Conservation (phyloP, 2,797 vertebrate genomes). For the Parambassis ranga region DNA sequence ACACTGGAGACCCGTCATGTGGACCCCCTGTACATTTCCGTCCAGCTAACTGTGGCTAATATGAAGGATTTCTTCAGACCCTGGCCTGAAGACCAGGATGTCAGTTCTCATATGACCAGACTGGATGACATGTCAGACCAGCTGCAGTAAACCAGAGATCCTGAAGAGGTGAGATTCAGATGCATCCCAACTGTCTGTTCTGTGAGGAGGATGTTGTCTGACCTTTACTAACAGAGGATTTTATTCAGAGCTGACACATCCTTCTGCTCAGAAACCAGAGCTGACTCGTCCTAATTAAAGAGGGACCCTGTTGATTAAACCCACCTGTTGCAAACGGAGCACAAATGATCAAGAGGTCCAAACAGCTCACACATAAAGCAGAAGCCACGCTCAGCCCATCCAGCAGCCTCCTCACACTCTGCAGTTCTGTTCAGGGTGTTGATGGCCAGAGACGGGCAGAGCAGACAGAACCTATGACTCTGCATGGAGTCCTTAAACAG, state of each 20-base stretch:
- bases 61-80: background rate
- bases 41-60: background rate
- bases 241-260: slow-evolving; percentile 18
- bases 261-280: slow-evolving; percentile 31
- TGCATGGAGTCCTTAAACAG: too few species aligned
- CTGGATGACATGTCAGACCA: slow-evolving; percentile 39
- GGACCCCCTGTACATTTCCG: background rate
- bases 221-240: background rate
- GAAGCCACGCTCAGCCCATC: background rate
- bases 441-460: too few species aligned
- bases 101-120: slow-evolving; percentile 25
- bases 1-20: background rate
- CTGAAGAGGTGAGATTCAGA: background rate
- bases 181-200: background rate
- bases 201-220: background rate
- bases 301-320: slow-evolving; percentile 23
- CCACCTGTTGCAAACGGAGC: slow-evolving; percentile 31
- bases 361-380: too few species aligned
- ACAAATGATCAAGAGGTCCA: too few species aligned
- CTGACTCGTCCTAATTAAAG: slow-evolving; percentile 12
- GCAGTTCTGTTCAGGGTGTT: background rate
- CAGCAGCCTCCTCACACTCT: background rate
- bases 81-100: background rate
- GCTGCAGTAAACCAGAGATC: background rate
- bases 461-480: too few species aligned